Conservation (phyloP, 2,113 vertebrate genomes). For the Callorhinus ursinus region DNA sequence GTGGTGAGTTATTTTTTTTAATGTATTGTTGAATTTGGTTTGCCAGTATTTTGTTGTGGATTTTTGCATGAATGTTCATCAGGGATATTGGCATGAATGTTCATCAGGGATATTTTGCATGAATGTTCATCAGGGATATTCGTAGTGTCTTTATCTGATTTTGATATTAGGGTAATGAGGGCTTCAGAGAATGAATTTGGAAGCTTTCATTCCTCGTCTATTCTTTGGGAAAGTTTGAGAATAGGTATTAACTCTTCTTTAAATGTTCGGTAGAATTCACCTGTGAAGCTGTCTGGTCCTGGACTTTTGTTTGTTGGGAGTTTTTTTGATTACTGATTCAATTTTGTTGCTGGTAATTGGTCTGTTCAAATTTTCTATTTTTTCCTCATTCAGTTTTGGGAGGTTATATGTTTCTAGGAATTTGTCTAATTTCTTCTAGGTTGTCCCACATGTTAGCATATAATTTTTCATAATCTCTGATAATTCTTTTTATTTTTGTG, state of each 20-base stretch:
- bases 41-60: background rate
- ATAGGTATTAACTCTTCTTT: background rate
- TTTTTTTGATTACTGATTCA: background rate
- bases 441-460: background rate
- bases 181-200: background rate
- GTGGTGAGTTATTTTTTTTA: background rate
- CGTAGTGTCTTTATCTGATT: background rate
- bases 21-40: background rate
- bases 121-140: background rate
- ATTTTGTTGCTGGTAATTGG: background rate
- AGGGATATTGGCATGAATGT: background rate
- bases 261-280: background rate
- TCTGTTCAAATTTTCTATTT: background rate
- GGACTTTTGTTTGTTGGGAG: background rate
- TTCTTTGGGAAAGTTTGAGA: background rate
- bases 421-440: background rate
- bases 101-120: background rate
- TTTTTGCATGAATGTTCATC: background rate
- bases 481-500: background rate
- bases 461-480: background rate
- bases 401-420: background rate
- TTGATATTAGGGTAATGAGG: background rate
- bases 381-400: background rate
- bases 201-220: background rate
- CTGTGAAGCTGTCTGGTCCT: background rate